phyloP scores from a whole-genome alignment of 2,113 vertebrate species.

The Eptesicus fuscus region DNA sequence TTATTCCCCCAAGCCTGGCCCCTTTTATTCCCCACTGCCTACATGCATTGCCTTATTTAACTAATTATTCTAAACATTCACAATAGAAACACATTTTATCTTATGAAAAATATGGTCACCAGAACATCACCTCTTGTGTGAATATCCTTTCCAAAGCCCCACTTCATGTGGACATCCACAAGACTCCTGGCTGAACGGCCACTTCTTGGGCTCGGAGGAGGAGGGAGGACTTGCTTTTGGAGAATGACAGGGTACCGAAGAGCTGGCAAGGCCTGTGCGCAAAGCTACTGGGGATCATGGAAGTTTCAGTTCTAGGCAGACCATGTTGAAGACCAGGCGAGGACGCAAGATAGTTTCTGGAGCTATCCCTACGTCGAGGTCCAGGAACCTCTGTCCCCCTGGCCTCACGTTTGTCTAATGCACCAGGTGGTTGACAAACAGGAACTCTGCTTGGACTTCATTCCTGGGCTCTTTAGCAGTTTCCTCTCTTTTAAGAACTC shows the following conservation, averaged over 20 bases:
- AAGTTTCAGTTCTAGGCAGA: not conserved
- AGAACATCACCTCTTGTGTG: not conserved
- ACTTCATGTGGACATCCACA: not conserved
- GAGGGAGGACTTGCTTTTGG: not conserved
- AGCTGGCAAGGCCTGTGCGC: not conserved
- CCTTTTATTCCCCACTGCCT: not conserved
- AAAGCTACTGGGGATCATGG: not conserved
- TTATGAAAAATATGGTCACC: not conserved
- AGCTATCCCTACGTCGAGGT: not conserved
- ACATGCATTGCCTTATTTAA: not conserved
- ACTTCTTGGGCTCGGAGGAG: not conserved
- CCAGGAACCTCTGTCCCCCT: not conserved
- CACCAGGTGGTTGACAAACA: not conserved
- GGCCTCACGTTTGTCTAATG: not conserved
- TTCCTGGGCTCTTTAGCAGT: not conserved
- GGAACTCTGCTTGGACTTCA: not conserved
- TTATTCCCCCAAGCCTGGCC: not conserved
- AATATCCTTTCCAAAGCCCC: not conserved
- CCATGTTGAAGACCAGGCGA: not conserved
- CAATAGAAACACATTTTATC: not conserved
- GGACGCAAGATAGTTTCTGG: not conserved
- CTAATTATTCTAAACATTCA: not conserved
- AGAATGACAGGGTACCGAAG: not conserved
- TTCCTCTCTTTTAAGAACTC: not conserved
- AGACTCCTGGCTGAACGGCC: no score